Conservation (phyloP, 2,113 vertebrate genomes). For the Melanostigma gelatinosum region DNA sequence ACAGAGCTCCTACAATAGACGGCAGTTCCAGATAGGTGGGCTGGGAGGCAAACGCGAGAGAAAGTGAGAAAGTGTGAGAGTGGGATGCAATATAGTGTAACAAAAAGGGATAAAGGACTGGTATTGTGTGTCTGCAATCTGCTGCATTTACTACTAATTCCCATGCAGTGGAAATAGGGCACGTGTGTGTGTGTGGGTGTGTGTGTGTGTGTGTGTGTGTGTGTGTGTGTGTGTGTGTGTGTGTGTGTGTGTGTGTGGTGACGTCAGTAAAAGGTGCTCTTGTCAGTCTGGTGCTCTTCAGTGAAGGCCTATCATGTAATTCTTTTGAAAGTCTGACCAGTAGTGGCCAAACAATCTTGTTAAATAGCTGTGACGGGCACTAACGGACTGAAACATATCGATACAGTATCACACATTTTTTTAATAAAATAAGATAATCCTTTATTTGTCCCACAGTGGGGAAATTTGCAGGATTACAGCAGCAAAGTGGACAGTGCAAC, state of each 20-base stretch:
- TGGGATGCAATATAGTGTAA: constrained; percentile 48
- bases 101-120: constrained; percentile 32
- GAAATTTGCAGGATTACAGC: too few species aligned
- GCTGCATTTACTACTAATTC: constrained; percentile 38
- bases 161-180: not conserved
- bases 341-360: constrained; percentile 62
- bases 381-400: not conserved
- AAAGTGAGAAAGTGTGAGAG: constrained; percentile 52
- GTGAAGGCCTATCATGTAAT: constrained; percentile 69
- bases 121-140: constrained; percentile 60
- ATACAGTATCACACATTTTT: not conserved
- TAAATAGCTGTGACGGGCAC: constrained; percentile 50
- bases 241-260: constrained; percentile 39
- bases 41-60: constrained; percentile 50
- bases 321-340: constrained; percentile 72
- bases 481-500: too few species aligned
- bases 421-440: too few species aligned
- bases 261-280: constrained; percentile 52
- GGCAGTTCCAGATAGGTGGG: constrained; percentile 69
- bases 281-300: constrained; percentile 58
- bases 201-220: too few species aligned
- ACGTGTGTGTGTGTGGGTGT: not conserved
- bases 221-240: not conserved
- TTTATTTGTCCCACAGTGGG: too few species aligned
- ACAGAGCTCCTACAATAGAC: constrained; percentile 68